Percentiles rank a stretch among this genome's conserved stretches.
Conservation (phyloP, 2,888 invertebrate species). For the Sesia bembeciformis region DNA sequence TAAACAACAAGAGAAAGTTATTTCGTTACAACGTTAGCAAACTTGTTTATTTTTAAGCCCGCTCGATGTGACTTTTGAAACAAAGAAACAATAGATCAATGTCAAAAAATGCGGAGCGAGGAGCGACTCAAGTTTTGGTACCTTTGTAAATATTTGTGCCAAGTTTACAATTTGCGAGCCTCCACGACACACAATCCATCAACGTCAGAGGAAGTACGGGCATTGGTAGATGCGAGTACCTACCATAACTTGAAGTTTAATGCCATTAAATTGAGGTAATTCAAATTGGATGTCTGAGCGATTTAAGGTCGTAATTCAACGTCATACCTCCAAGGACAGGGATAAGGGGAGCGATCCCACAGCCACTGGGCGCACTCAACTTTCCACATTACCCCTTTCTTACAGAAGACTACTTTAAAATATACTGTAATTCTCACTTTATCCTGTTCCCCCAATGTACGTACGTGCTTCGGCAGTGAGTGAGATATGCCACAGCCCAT, state of each 20-base stretch:
- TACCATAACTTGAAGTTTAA: constrained; percentile 25
- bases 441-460: too few species aligned
- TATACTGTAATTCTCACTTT: too few species aligned
- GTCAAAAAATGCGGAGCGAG: constrained; percentile 25
- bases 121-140: constrained; percentile 14
- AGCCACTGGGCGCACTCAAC: too few species aligned
- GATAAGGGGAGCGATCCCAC: too few species aligned
- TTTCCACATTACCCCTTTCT: too few species aligned
- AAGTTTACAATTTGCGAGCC: constrained; percentile 44
- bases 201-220: constrained; percentile 26
- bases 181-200: constrained; percentile 38
- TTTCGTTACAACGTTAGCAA: neutral
- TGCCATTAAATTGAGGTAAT: constrained; percentile 32
- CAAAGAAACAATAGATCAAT: constrained; percentile 18
- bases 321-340: too few species aligned
- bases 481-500: too few species aligned
- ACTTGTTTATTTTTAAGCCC: neutral
- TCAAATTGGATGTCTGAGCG: constrained; percentile 13
- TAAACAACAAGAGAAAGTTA: neutral
- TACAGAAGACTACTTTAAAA: too few species aligned
- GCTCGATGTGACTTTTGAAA: constrained; percentile 1
- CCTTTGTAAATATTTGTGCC: constrained; percentile 39
- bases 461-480: too few species aligned
- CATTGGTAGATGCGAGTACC: constrained; percentile 11
- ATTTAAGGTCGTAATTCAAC: too few species aligned